phyloP scores from a whole-genome alignment of 1,140 invertebrate species.

The Maniola jurtina region DNA sequence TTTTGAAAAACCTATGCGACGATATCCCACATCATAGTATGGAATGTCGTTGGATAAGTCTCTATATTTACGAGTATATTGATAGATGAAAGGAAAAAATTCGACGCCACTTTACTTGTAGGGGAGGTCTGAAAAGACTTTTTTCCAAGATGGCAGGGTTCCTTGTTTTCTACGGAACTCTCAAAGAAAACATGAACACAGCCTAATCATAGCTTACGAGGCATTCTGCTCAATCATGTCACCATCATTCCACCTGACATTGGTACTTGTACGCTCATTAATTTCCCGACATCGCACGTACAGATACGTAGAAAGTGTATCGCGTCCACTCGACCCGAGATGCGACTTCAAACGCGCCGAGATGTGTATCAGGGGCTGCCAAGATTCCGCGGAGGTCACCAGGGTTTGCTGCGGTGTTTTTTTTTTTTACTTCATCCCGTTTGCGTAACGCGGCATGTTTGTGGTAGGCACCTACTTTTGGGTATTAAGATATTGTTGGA shows the following conservation, averaged over 20 bases:
- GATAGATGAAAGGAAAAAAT: no score
- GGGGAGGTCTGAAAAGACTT: no score
- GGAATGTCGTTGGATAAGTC: no score
- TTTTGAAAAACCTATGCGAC: no score
- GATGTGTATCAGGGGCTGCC: conserved; percentile 31
- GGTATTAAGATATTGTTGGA: not conserved
- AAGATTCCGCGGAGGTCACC: conserved; percentile 35
- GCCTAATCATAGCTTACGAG: conserved; percentile 3
- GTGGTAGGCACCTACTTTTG: not conserved
- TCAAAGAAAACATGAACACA: not conserved
- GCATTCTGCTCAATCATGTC: conserved; percentile 27
- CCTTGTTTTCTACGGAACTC: no score
- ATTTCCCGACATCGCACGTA: conserved; percentile 43
- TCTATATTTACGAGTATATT: no score
- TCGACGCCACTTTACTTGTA: no score
- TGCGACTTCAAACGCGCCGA: conserved; percentile 38
- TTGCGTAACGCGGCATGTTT: conserved; percentile 35
- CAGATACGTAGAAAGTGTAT: conserved; percentile 48
- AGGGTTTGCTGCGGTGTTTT: conserved; percentile 15
- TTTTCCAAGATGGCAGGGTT: no score
- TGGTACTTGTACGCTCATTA: conserved; percentile 43
- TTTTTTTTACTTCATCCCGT: conserved; percentile 25
- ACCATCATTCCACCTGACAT: conserved; percentile 27
- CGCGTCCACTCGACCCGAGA: conserved; percentile 22
- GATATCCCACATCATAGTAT: no score